Conservation (phyloP, 2,888 invertebrate species). For the Neocrepidodera transversa region DNA sequence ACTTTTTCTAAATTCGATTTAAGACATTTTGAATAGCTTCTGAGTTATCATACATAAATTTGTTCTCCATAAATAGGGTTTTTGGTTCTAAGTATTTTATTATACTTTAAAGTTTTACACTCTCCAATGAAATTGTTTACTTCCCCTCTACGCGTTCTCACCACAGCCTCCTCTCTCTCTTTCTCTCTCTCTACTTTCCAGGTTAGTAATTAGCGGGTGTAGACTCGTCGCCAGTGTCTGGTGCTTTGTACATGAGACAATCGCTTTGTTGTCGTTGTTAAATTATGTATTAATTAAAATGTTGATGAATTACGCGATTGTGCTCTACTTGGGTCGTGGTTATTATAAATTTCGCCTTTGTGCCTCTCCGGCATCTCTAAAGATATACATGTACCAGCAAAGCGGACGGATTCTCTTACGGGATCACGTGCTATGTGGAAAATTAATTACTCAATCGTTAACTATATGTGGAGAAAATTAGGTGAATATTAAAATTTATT, state of each 20-base stretch:
- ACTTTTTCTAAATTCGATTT: too few species aligned
- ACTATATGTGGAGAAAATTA: slow-evolving; percentile 8
- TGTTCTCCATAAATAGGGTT: too few species aligned
- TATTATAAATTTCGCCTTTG: slow-evolving; percentile 58
- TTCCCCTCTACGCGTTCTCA: not conserved
- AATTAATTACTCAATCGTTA: slow-evolving; percentile 21
- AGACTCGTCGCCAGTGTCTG: slow-evolving; percentile 26
- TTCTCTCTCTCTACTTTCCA: slow-evolving; percentile 17
- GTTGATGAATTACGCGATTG: slow-evolving; percentile 58
- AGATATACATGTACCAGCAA: not conserved
- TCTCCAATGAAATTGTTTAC: not conserved
- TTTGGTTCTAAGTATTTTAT: too few species aligned
- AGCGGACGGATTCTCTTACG: slow-evolving; percentile 16
- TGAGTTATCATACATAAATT: too few species aligned
- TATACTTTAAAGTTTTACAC: not conserved
- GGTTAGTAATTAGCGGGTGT: slow-evolving; percentile 30
- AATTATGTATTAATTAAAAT: slow-evolving; percentile 59
- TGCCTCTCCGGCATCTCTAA: slow-evolving; percentile 29
- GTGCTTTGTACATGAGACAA: slow-evolving; percentile 47
- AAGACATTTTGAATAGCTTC: too few species aligned
- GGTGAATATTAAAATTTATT: slow-evolving; percentile 1
- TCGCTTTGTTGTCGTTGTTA: slow-evolving; percentile 58
- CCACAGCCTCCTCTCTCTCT: not conserved
- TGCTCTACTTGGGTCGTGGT: slow-evolving; percentile 51
- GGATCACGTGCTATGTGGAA: slow-evolving; percentile 14